A percentile compares a stretch with the other conserved stretches of the same genome.
These are phyloP conservation scores for Thalassaphorura encarpata DNA, from an alignment of 1,140 invertebrate species.

Conservation along the genomic window DNA sequence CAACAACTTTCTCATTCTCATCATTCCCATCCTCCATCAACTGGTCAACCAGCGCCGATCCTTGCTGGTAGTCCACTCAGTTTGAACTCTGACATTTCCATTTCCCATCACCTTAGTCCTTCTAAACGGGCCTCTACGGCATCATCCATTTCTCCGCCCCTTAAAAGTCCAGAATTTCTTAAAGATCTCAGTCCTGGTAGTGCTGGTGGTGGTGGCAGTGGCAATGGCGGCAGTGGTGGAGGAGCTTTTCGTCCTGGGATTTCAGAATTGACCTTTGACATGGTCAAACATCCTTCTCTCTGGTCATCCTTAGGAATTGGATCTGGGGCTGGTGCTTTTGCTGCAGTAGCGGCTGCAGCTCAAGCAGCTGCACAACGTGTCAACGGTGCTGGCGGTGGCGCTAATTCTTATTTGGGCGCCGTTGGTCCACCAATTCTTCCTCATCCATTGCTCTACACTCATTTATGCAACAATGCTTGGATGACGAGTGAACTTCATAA, in stretches of 20 bases:
- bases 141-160: background rate
- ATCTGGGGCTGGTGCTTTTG: background rate
- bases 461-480: constrained; percentile 30
- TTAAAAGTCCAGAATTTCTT: background rate
- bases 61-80: background rate
- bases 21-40: background rate
- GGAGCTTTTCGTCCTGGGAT: no score
- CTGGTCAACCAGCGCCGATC: background rate
- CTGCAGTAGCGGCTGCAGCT: background rate
- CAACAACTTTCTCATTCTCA: background rate
- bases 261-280: constrained; percentile 23
- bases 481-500: constrained; percentile 31
- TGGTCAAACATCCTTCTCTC: constrained; percentile 21
- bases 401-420: background rate
- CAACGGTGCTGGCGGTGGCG: background rate
- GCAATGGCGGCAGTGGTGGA: no score
- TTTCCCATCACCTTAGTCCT: background rate
- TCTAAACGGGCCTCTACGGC: background rate
- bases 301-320: constrained; percentile 11
- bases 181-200: background rate
- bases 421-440: background rate
- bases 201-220: background rate
- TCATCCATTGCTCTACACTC: constrained; percentile 28
- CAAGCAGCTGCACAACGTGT: background rate
- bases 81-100: background rate